Conservation (phyloP, 2,797 vertebrate species). For the Notoglanidium macrostoma region DNA sequence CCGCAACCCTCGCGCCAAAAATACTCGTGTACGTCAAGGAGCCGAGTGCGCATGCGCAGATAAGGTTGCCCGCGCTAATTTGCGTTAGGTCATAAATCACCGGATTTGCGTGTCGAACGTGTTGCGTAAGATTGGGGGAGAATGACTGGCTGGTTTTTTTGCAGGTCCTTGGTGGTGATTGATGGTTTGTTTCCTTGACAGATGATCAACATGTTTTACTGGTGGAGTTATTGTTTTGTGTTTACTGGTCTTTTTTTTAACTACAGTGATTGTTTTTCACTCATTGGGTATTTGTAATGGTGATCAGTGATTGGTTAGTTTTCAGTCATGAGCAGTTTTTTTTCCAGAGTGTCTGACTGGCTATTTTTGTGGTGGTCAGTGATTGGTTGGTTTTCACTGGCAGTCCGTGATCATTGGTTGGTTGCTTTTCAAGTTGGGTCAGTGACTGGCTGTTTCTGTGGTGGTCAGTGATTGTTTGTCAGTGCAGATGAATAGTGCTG, state of each 20-base stretch:
- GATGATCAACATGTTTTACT: not conserved
- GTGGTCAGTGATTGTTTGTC: not conserved
- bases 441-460: not conserved
- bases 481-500: not conserved
- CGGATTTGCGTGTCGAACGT: not conserved
- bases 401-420: not conserved
- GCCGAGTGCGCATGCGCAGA: constrained; percentile 9
- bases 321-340: not conserved
- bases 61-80: not conserved
- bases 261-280: not conserved
- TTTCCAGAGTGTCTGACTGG: not conserved
- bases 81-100: not conserved
- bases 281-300: not conserved
- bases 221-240: not conserved
- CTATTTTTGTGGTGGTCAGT: not conserved
- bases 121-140: not conserved
- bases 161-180: no score
- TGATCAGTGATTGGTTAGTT: not conserved
- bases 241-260: not conserved
- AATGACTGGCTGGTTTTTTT: not conserved
- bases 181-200: not conserved
- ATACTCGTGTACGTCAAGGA: not conserved
- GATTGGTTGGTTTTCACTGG: not conserved
- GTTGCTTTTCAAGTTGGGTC: not conserved
- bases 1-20: no score